These are phyloP conservation scores for Scomber japonicus DNA, from an alignment of 2,113 vertebrate genomes.

Conservation along the genomic window DNA sequence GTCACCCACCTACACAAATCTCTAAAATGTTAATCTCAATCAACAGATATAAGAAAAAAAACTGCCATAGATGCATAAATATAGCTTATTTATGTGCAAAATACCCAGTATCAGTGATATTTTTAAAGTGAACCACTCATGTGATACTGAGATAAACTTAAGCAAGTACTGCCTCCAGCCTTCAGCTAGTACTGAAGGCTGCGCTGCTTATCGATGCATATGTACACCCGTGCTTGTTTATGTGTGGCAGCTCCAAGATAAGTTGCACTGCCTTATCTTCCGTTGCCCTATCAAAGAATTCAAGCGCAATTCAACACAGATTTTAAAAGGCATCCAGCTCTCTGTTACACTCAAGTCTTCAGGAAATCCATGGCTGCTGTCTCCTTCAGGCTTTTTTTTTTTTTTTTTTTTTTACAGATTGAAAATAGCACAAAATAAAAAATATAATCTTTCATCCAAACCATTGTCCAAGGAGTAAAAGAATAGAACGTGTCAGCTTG, in stretches of 20 bases:
- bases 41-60: conserved; percentile 11
- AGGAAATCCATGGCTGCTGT: conserved; percentile 25
- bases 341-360: conserved; percentile 9
- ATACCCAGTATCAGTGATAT: conserved; percentile 15
- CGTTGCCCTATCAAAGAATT: conserved; percentile 51
- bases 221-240: conserved; percentile 61
- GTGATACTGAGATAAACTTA: conserved; percentile 53
- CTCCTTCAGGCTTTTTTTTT: not conserved
- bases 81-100: not conserved
- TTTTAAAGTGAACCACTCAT: conserved; percentile 38
- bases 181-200: not conserved
- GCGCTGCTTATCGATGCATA: conserved; percentile 41
- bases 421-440: conserved; percentile 4
- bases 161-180: not conserved
- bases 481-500: conserved; percentile 2
- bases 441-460: conserved; percentile 22
- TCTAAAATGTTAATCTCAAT: conserved; percentile 11
- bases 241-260: conserved; percentile 63
- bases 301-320: conserved; percentile 54
- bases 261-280: conserved; percentile 59
- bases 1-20: not conserved
- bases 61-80: not conserved
- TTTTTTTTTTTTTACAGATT: not conserved
- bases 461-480: not conserved
- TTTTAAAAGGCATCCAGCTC: conserved; percentile 46